Base-by-base conservation (phyloP, 2,797 vertebrate species). In the Leptatherina wallacei region DNA sequence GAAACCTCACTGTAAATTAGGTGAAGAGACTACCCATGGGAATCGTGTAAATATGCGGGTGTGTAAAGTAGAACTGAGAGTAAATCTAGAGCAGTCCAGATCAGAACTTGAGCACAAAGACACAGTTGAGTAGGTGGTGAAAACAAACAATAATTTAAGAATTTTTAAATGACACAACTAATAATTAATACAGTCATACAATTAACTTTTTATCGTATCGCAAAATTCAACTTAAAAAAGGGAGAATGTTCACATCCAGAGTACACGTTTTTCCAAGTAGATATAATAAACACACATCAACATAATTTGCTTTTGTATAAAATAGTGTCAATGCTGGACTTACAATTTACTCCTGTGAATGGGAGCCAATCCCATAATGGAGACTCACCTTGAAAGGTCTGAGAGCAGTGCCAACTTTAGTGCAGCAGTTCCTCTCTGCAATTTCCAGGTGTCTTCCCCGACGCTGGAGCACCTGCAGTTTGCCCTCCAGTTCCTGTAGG, bases 391-490 rank as follows among this genome's bases (percentile, higher is more conserved):
- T 98, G 52, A 99, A 57, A 59, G 98, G 98, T 59, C 96, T 92
- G 63, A 99, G 90, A 85, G 94, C 96, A 54, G 91, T 94, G 85
- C 96, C 96, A 88, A 97, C 95, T 93, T 96, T 98, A 0, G 91
- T 94, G 94, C 98, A 99, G 91, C 96, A 97, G 91, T 95, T 97
- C 75, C 95, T 96, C 90, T 98, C 97, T 63, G 96, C 95, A 69
- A 96, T 95, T 75, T 97, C 96, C 88, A 99, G 94, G 88, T 95
- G 98, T 75, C 96, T 95, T 51, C 95, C 95, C 85, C 95, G 94
- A 47, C 96, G 96, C 58, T 52, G 92, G 75, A 99, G 96, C 2
- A 93, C 94, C 80, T 95, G 94, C 68, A 97, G 90, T 82, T 93
- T 97, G 78, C 95, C 95, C 92, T 99, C 96, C 32, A 98, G 93